Evolutionary conservation across 1,140 invertebrate species (phyloP), one percentile per base, ranked within the genome.

Genomic region (Schmidtea mediterranea): DNA sequence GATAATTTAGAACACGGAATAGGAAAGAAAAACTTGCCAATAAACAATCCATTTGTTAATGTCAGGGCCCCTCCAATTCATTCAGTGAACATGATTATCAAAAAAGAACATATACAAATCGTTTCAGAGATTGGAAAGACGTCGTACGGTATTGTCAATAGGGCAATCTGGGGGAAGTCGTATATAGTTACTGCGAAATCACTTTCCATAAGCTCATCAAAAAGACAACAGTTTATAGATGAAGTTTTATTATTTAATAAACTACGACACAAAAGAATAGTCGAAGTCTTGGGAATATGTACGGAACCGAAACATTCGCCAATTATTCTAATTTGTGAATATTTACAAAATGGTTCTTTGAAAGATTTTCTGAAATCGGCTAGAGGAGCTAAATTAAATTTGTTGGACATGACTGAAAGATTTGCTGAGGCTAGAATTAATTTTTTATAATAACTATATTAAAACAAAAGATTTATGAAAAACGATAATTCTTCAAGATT

Each of bases 241-340:
- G 90, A 97, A 69, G 90, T 90, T 16, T 83, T 92, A 69, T 92
- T 97, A 41, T 97, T 97, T 90, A 95, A 97, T 65, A 89, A 87
- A 69, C 70, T 69, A 43, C 72, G 84, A 48, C 90, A 98, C 67
- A 74, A 70, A 32, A 95, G 94, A 67, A 72, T 98, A n/a, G 90
- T 98, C 55, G 86, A 94, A 60, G 68, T 98, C 39, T 90, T 94
- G 65, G 92, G 89, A 13, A 89, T 98, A 9, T 98, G 92, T 61
- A 95, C 89, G 8, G 75, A 83, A 55, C 57, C 84, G 82, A 2
- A 55, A 77, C 82, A 89, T 59, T 89, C 97, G 66, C 92, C 92
- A 0, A 92, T 98, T 60, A 94, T 90, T 61, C 98, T 98, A 57
- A 90, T 98, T 43, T 97, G 90, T 0, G 92, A 98, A 70, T 70